A percentile compares a stretch with the other conserved stretches of the same genome.
Conservation (phyloP, 2,113 vertebrate genomes). For the Xiphorhynchus elegans region DNA sequence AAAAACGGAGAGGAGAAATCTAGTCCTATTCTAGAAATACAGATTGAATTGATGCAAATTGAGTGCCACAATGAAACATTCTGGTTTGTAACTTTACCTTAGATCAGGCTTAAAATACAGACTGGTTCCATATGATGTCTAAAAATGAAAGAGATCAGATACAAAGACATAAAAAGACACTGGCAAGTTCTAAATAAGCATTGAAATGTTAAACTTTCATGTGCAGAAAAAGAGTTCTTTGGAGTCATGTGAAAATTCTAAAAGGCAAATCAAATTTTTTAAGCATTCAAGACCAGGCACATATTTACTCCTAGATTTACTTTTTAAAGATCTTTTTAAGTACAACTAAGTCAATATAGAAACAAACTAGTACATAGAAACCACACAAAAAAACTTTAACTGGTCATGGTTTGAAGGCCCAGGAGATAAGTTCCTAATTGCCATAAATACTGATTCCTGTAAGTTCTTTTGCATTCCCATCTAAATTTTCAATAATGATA, state of each 20-base stretch:
- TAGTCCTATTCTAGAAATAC: neutral
- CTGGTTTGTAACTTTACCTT: neutral
- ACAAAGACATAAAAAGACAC: neutral
- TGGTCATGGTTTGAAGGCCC: neutral
- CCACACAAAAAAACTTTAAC: neutral
- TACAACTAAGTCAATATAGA: neutral
- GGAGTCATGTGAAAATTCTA: neutral
- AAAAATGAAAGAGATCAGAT: neutral
- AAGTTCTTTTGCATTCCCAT: constrained; percentile 3
- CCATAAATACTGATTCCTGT: neutral
- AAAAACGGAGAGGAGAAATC: neutral
- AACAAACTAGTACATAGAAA: neutral
- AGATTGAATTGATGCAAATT: neutral
- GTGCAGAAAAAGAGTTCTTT: neutral
- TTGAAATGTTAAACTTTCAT: neutral
- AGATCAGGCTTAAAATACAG: neutral
- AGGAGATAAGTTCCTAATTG: neutral
- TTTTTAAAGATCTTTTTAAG: neutral
- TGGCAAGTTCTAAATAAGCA: neutral
- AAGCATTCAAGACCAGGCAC: neutral
- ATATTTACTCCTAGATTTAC: neutral
- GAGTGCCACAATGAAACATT: neutral
- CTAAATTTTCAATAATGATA: constrained; percentile 57
- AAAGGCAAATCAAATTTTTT: neutral
- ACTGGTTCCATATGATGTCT: neutral